phyloP scores from a whole-genome alignment of 2,888 invertebrate species.

The Leptopilina drosophilae region DNA sequence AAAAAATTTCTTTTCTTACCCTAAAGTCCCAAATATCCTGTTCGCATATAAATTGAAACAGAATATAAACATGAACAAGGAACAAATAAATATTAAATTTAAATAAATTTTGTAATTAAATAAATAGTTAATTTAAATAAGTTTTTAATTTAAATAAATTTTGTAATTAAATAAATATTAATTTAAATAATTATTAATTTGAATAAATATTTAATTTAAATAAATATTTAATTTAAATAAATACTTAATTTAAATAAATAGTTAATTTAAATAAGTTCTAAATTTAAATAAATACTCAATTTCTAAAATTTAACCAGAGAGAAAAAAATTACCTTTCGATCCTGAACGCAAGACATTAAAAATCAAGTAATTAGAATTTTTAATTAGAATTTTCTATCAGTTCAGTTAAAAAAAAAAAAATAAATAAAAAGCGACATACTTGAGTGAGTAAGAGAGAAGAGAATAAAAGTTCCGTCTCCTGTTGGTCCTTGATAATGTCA shows the following conservation, averaged over 20 bases:
- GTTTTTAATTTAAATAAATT: no score
- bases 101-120: no score
- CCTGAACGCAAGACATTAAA: constrained; percentile 60
- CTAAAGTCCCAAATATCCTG: constrained; percentile 66
- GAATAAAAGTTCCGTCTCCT: constrained; percentile 89
- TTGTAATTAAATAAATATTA: no score
- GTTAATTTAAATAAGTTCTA: no score
- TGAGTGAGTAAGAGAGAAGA: constrained; percentile 87
- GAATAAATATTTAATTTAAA: no score
- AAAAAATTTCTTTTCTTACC: constrained; percentile 55
- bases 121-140: constrained; percentile 29
- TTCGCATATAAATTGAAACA: constrained; percentile 33
- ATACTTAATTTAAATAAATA: no score
- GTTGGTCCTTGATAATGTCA: constrained; percentile 93
- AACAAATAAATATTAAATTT: no score
- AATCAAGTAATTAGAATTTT: neutral
- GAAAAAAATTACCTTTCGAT: constrained; percentile 65
- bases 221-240: no score
- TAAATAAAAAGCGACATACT: constrained; percentile 77
- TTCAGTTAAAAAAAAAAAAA: neutral
- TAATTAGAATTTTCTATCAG: neutral
- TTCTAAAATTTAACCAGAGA: neutral
- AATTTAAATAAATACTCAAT: no score
- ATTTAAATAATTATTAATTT: no score
- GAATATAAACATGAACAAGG: neutral